phyloP scores from a whole-genome alignment of 2,888 invertebrate species.

The Adelphocoris suturalis region DNA sequence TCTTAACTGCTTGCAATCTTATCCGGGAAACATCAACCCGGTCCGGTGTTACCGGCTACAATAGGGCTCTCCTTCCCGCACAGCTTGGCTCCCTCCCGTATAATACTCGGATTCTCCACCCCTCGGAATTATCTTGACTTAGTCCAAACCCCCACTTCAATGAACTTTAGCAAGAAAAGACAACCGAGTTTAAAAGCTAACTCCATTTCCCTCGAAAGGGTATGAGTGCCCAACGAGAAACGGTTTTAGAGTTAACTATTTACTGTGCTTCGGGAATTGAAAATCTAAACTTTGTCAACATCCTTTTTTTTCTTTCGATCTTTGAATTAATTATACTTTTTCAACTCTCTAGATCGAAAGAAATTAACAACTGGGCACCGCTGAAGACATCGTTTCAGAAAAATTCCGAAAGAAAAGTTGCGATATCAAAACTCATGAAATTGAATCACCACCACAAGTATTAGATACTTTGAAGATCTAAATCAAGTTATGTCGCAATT shows the following conservation, averaged over 20 bases:
- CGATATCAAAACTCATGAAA: neutral
- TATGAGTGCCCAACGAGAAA: neutral
- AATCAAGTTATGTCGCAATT: no score
- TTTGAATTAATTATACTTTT: neutral
- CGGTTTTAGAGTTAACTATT: neutral
- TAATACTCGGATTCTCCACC: neutral
- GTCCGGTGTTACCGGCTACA: neutral
- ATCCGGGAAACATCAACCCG: constrained; percentile 22
- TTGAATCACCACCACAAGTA: neutral
- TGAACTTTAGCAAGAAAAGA: neutral
- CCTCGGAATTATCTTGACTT: constrained; percentile 47
- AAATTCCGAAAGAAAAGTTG: constrained; percentile 8
- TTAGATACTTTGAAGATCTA: no score
- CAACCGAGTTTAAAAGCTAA: constrained; percentile 33
- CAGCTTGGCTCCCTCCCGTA: neutral
- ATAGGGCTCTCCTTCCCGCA: neutral
- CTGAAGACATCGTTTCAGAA: neutral
- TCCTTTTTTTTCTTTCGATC: neutral
- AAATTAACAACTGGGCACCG: neutral
- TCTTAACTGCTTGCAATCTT: neutral
- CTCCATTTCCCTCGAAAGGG: constrained; percentile 35
- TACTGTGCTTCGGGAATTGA: neutral
- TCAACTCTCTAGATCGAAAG: neutral
- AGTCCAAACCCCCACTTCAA: neutral
- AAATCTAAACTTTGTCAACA: neutral